Base-by-base conservation (phyloP, 2,888 invertebrate species). In the Hermodice carunculata region DNA sequence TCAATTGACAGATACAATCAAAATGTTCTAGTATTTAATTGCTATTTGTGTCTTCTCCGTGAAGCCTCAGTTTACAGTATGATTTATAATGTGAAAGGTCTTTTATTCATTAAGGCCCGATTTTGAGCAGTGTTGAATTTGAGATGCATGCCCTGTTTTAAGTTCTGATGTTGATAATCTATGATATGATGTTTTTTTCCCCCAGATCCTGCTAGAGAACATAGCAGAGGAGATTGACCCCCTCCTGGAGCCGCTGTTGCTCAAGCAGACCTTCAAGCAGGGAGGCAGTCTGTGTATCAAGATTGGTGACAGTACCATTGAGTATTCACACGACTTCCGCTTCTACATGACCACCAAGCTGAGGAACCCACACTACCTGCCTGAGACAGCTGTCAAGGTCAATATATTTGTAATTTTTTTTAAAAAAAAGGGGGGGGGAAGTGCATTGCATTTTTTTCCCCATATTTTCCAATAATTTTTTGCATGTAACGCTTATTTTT, bases 341-440 rank as follows among this genome's bases (percentile, higher is more conserved):
- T 85, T 87, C 76, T 87, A 87, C 76, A 85, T 87, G 65, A 87
- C 87, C 4, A 87, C 87, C 26, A 87, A 87, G 66, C 78, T 87
- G 46, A 78, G 87, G 43, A 87, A 87, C 74, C 87, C 87, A 5
- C 87, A 87, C 72, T 87, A 87, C 69, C 73, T 87, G 51, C 87
- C 87, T 3, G 87, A 87, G 71, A 85, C 85, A 14, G 78, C 87
- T 14, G 87, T 87, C 54, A 87, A 87, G 79, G 87, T 86, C 49
- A 64, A 63, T 48, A n/a, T 3, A 24, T 8, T 17, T 24, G 19
- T 8, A 6, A 6, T 40, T 48, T 46, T 46, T 26, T 17, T 56
- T 17, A 14, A 48, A 17, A 6, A 46, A n/a, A n/a, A n/a, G n/a
- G n/a, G 14, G 49, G 48, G 48, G 49, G 48, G 48, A 56, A 17